These are phyloP conservation scores for Diachasma alloeum DNA, from an alignment of 1,140 invertebrate species.

Conservation along the genomic window DNA sequence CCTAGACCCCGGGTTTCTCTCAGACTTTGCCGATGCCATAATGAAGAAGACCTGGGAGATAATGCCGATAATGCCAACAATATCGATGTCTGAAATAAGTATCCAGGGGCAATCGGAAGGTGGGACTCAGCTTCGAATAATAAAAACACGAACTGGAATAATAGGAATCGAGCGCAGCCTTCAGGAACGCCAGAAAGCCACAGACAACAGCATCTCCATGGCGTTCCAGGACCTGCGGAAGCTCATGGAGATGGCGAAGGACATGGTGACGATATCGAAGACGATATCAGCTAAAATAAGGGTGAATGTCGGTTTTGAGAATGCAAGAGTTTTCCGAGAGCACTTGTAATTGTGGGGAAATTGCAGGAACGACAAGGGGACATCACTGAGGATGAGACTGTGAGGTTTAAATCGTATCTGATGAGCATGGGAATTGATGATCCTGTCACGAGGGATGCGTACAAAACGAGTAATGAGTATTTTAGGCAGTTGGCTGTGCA, in stretches of 20 bases:
- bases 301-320: slow-evolving; percentile 60
- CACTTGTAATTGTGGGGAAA: slow-evolving; percentile 45
- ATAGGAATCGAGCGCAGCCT: slow-evolving; percentile 94
- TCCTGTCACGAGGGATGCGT: slow-evolving; percentile 92
- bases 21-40: slow-evolving; percentile 70
- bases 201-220: slow-evolving; percentile 88
- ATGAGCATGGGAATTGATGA: slow-evolving; percentile 97
- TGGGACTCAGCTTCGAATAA: slow-evolving; percentile 55
- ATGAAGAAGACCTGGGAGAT: slow-evolving; percentile 72
- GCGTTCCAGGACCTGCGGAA: slow-evolving; percentile 96
- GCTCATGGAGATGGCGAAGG: slow-evolving; percentile 95
- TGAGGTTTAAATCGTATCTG: slow-evolving; percentile 94
- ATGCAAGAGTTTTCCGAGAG: slow-evolving; percentile 34
- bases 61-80: slow-evolving; percentile 42
- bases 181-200: slow-evolving; percentile 88
- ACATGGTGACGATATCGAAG: slow-evolving; percentile 94
- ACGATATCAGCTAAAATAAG: slow-evolving; percentile 93
- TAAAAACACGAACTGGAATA: slow-evolving; percentile 86
- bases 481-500: slow-evolving; percentile 88
- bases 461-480: slow-evolving; percentile 87
- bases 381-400: slow-evolving; percentile 97
- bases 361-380: slow-evolving; percentile 91
- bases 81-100: slow-evolving; percentile 18
- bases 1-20: slow-evolving; percentile 75
- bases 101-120: slow-evolving; percentile 43